phyloP scores from a whole-genome alignment of 2,888 invertebrate species.

The Cecidostiba fungosa region DNA sequence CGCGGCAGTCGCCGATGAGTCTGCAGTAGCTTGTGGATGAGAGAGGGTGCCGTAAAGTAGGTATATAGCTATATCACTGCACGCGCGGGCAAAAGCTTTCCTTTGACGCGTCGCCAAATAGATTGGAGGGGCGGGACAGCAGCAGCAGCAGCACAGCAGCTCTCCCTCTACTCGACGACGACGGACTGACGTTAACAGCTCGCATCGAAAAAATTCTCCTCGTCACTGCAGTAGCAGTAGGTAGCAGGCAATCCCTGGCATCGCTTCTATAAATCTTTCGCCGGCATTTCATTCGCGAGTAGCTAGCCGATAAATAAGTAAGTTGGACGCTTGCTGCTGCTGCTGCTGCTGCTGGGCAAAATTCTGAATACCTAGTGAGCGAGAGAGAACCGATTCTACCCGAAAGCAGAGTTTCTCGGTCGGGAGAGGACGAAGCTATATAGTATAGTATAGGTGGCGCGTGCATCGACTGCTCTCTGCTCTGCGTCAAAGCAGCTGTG shows the following conservation, averaged over 20 bases:
- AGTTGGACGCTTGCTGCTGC: not conserved
- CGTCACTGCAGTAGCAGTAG: not conserved
- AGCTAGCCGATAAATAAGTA: not conserved
- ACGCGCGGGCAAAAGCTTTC: not conserved
- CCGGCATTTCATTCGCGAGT: constrained; percentile 5
- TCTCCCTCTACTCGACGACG: not conserved
- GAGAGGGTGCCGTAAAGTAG: not conserved
- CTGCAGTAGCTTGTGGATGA: not conserved
- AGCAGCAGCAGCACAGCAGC: no score
- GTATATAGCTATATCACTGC: not conserved
- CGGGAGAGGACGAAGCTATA: not conserved
- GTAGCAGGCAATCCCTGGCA: not conserved
- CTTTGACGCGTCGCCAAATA: constrained; percentile 16
- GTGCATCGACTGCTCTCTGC: not conserved
- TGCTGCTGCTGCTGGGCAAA: not conserved
- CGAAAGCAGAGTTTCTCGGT: not conserved
- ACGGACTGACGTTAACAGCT: constrained; percentile 1
- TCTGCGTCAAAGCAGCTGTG: not conserved
- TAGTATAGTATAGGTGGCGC: not conserved
- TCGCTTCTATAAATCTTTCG: constrained; percentile 8
- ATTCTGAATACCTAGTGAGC: not conserved
- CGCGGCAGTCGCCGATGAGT: not conserved
- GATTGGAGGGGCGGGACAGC: not conserved
- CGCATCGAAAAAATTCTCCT: constrained; percentile 24
- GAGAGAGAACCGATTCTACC: not conserved